A percentile compares a stretch with the other conserved stretches of the same genome.
Evolutionary conservation across 2,113 vertebrate species (phyloP).

Genomic region (Dipodomys ordii): DNA sequence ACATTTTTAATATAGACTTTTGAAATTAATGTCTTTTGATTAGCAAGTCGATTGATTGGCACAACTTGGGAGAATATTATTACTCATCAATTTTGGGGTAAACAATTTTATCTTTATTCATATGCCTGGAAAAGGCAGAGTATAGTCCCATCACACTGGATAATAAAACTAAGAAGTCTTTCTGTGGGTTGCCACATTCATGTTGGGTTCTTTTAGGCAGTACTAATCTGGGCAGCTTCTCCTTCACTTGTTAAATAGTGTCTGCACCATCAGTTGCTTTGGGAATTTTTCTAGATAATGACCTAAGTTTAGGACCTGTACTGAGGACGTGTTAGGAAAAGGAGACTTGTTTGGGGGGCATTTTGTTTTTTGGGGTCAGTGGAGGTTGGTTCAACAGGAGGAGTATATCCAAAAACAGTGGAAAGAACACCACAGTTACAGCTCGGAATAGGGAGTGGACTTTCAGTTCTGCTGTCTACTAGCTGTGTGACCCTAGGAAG

Average conservation of each 20-base stretch:
- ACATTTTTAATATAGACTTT: not conserved
- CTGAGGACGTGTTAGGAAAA: not conserved
- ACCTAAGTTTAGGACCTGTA: not conserved
- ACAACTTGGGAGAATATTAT: not conserved
- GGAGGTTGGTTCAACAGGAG: not conserved
- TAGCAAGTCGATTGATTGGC: not conserved
- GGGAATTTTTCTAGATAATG: not conserved
- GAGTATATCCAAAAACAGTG: not conserved
- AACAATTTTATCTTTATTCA: not conserved
- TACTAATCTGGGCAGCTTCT: not conserved
- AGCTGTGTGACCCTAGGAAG: slow-evolving; percentile 47
- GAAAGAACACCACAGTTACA: not conserved
- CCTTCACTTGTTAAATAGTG: not conserved
- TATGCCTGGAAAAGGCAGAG: not conserved
- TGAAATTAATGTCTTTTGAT: not conserved
- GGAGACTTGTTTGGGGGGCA: not conserved
- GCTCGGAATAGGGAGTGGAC: not conserved
- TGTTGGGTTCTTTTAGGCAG: not conserved
- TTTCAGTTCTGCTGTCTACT: slow-evolving; percentile 56
- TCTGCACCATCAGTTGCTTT: not conserved
- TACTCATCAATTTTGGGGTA: not conserved
- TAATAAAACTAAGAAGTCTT: not conserved
- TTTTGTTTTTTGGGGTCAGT: not conserved
- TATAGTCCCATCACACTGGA: not conserved
- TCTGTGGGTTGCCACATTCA: not conserved